Percentiles rank a stretch among this genome's conserved stretches.
phyloP scores from a whole-genome alignment of 2,888 invertebrate genomes.

The Metalampra italica region DNA sequence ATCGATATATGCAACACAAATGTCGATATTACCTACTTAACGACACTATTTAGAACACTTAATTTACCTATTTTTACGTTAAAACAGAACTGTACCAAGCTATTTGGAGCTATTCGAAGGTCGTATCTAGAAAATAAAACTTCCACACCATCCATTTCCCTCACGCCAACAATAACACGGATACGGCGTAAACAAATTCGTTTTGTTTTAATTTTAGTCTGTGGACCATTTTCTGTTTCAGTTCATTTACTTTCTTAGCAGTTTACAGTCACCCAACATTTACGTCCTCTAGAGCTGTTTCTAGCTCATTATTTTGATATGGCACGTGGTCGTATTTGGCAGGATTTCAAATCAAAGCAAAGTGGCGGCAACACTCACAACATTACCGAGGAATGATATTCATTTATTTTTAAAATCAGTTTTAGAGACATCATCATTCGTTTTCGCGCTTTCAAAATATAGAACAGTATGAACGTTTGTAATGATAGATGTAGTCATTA shows the following conservation, averaged over 20 bases:
- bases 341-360: constrained; percentile 45
- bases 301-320: constrained; percentile 19
- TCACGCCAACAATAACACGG: constrained; percentile 36
- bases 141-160: constrained; percentile 13
- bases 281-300: constrained; percentile 15
- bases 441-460: neutral
- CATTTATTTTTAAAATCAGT: constrained; percentile 14
- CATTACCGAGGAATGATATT: constrained; percentile 16
- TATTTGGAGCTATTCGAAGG: too few species aligned
- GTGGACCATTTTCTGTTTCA: constrained; percentile 23
- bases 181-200: constrained; percentile 37
- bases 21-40: too few species aligned
- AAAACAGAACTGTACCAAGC: too few species aligned
- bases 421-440: constrained; percentile 5
- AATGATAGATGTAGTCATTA: neutral
- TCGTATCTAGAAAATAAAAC: neutral
- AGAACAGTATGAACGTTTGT: neutral
- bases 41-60: too few species aligned
- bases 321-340: constrained; percentile 53
- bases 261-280: constrained; percentile 24
- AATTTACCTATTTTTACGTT: too few species aligned
- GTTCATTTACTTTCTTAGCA: constrained; percentile 14
- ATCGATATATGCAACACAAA: too few species aligned
- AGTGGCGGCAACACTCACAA: constrained; percentile 22
- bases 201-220: constrained; percentile 40